phyloP scores from a whole-genome alignment of 2,113 vertebrate species.

The Pedionomus torquatus region DNA sequence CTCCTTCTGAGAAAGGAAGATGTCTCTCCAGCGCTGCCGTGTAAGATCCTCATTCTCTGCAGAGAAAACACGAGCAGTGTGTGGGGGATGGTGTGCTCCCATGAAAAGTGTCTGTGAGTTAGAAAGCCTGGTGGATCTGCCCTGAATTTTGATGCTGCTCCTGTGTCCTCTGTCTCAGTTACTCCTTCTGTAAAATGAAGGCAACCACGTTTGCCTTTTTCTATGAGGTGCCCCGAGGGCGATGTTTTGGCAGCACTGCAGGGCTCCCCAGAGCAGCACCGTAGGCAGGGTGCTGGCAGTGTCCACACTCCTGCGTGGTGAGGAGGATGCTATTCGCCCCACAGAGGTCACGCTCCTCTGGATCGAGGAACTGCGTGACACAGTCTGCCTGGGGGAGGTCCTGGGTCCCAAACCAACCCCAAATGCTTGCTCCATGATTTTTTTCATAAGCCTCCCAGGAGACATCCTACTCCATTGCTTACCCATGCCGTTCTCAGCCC shows the following conservation, averaged over 20 bases:
- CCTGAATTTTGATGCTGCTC: background rate
- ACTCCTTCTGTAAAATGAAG: background rate
- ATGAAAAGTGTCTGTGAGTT: background rate
- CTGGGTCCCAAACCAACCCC: background rate
- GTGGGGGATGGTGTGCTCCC: background rate
- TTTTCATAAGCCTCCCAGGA: background rate
- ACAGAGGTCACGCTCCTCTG: background rate
- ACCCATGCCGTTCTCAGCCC: background rate
- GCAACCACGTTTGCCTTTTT: background rate
- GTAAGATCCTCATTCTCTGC: background rate
- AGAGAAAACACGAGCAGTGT: background rate
- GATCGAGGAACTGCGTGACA: fast-evolving
- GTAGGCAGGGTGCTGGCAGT: background rate
- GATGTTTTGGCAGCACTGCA: background rate
- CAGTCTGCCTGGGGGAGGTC: background rate
- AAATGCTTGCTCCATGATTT: background rate
- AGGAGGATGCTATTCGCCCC: background rate
- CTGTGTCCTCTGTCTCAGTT: background rate
- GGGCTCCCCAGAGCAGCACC: background rate
- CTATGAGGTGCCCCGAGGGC: background rate
- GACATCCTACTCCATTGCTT: background rate
- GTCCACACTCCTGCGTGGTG: fast-evolving
- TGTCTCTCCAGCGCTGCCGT: background rate
- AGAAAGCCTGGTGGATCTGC: slow-evolving; percentile 1
- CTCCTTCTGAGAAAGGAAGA: background rate